Evolutionary conservation across 23 tunicate species (phyloP).

Genomic region (Ascidia mentula): DNA sequence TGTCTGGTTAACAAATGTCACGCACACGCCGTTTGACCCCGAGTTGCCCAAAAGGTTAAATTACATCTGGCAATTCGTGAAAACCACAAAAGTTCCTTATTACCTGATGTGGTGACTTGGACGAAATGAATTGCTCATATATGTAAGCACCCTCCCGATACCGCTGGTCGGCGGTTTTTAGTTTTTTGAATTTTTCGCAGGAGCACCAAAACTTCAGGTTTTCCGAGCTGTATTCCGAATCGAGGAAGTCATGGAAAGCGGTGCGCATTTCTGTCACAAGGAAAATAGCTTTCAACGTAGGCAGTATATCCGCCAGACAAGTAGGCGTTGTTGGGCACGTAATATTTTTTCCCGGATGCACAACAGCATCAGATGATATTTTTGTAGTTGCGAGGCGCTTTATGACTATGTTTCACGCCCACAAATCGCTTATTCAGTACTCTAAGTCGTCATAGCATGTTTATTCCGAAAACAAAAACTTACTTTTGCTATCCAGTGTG

Average conservation of each 20-base stretch:
- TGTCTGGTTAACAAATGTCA: no score
- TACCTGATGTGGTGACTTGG: slow-evolving; percentile 58
- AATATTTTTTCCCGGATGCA: not conserved
- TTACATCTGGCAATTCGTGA: no score
- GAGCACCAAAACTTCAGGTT: slow-evolving; percentile 68
- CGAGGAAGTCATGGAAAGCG: slow-evolving; percentile 58
- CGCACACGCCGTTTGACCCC: no score
- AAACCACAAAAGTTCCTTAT: no score
- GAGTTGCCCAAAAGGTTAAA: no score
- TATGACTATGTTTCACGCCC: not conserved
- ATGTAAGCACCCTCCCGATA: slow-evolving; percentile 23
- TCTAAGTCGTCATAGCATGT: not conserved
- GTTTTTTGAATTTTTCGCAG: slow-evolving; percentile 58
- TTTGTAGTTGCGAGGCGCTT: not conserved
- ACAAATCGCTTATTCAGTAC: not conserved
- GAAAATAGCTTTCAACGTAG: not conserved
- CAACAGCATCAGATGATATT: not conserved
- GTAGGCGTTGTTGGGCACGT: not conserved
- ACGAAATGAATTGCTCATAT: slow-evolving; percentile 43
- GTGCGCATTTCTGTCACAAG: slow-evolving; percentile 42
- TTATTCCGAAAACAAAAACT: not conserved
- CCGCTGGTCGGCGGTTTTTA: slow-evolving; percentile 41
- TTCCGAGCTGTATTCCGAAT: slow-evolving; percentile 84
- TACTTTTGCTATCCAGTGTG: slow-evolving; percentile 36
- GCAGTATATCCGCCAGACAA: not conserved